phyloP scores from a whole-genome alignment of 2,888 invertebrate genomes.

The Eristalis pertinax region DNA sequence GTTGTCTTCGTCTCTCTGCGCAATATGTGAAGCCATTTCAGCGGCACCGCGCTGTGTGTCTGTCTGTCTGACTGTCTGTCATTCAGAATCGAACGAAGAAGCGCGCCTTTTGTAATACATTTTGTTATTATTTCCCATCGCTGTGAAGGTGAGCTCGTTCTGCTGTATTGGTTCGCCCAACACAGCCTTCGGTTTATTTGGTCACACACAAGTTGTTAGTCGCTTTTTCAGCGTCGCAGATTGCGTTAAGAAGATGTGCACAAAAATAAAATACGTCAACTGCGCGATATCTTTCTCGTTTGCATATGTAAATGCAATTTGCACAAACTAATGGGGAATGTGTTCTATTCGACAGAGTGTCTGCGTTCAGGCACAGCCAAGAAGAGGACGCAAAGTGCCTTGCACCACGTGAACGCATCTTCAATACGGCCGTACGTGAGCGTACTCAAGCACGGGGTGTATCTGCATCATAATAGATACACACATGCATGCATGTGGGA shows the following conservation, averaged over 20 bases:
- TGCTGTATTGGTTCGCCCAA: not conserved
- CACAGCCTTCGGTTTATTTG: conserved; percentile 52
- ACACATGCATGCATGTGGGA: not conserved
- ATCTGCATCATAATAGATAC: not conserved
- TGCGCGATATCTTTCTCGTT: conserved; percentile 63
- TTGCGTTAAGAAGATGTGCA: conserved; percentile 50
- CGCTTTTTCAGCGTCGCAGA: conserved; percentile 7
- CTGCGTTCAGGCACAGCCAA: not conserved
- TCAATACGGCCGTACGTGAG: not conserved
- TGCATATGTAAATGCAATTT: conserved; percentile 72
- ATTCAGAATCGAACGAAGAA: conserved; percentile 23
- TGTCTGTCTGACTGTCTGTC: not conserved
- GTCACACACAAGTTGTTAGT: not conserved
- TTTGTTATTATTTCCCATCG: conserved; percentile 34
- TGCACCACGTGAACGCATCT: not conserved
- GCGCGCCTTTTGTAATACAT: conserved; percentile 17
- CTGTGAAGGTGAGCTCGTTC: conserved; percentile 60
- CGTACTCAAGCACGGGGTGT: not conserved
- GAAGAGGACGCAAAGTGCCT: conserved; percentile 24
- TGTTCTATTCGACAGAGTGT: conserved; percentile 35
- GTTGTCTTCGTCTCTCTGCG: too few species aligned
- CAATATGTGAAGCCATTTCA: conserved; percentile 1
- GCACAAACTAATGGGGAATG: conserved; percentile 70
- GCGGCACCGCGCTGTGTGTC: not conserved
- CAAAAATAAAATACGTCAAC: conserved; percentile 46